Evolutionary conservation across 2,113 vertebrate species (phyloP), one percentile per base, ranked within the genome.

Genomic region (Carassius auratus): DNA sequence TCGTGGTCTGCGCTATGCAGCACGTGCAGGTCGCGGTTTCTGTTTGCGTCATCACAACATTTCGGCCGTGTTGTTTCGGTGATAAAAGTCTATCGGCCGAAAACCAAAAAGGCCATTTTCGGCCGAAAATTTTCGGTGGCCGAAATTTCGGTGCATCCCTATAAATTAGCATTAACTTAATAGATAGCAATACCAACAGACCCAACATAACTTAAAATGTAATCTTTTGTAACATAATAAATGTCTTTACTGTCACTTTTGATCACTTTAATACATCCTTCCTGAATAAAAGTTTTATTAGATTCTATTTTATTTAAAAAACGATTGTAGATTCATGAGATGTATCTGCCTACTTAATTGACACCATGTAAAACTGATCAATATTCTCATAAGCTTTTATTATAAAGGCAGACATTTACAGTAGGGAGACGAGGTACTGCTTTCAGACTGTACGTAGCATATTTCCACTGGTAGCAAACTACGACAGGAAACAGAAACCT

Each of bases 401-500:
- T 61, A 23, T 23, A 36, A 78, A 42, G 30, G 33, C 19, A 78
- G 21, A 23, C 57, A 79, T 62, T 15, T 42, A 79, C 7, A 79
- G 76, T 15, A 75, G n/a, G n/a, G 23, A 50, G n/a, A 50, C 4
- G 0, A 7, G 12, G 48, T 3, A 23, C 21, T 15, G 38, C n/a
- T 38, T 38, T 38, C 36, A 38, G 36, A 38, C 5, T 38, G 36
- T 38, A 5, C 5, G 36, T 5, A 38, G 36, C 36, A 38, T 4
- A 5, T 38, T 38, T 38, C 4, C 36, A 38, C 36, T 38, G 36
- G 36, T 38, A 5, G 36, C 36, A 38, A 38, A 38, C 36, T 38
- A 38, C 36, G 38, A 7, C 73, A 83, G 42, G 64, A 88, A 88
- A 86, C 73, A 83, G 48, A 88, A 85, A 86, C 66, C 84, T 76